Evolutionary conservation across 2,113 vertebrate genomes (phyloP), one percentile per base, ranked within the genome.

Genomic region (Martes martes): DNA sequence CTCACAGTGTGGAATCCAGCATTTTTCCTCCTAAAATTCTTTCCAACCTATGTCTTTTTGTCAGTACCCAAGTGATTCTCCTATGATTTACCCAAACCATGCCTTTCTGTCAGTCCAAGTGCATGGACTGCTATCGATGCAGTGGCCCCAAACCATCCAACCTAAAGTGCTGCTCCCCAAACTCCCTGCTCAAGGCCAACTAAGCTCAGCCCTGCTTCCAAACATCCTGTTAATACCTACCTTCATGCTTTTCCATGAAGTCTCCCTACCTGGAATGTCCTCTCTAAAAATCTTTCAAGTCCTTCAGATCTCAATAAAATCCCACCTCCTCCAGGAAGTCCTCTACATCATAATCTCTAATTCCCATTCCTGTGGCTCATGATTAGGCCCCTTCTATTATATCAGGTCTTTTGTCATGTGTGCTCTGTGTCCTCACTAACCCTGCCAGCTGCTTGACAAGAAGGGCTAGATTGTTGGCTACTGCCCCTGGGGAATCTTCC

Each of bases 281-380:
- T 84, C 6, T 95, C 59, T 65, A 14, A 31, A 26, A 45, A 4
- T 61, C 45, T n/a, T 61, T 95, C 28, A 42, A 78, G 45, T 52
- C 92, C 45, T 80, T 88, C 67, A 96, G 19, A 31, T 71, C 42
- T 94, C 65, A 95, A 36, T 59, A 63, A 90, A 92, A 94, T 7
- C 4, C 26, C n/a, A 63, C n/a, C 47, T 85, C 65, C n/a, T 69
- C 36, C 39, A 80, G 45, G 26, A 97, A 92, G 65, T 47, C 36
- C 50, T 73, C 13, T 31, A 33, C 36, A 45, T 4, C 33, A 81
- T 0, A 0, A 4, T n/a, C 26, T 78, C 50, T 47, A 96, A 36
- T 45, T 33, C 21, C 7, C 21, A 47, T n/a, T 21, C n/a, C 28
- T n/a, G 47, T 5, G n/a, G 65, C 5, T 88, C 55, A 55, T 33